phyloP scores from a whole-genome alignment of 2,797 vertebrate species.

The Pipistrellus pygmaeus region DNA sequence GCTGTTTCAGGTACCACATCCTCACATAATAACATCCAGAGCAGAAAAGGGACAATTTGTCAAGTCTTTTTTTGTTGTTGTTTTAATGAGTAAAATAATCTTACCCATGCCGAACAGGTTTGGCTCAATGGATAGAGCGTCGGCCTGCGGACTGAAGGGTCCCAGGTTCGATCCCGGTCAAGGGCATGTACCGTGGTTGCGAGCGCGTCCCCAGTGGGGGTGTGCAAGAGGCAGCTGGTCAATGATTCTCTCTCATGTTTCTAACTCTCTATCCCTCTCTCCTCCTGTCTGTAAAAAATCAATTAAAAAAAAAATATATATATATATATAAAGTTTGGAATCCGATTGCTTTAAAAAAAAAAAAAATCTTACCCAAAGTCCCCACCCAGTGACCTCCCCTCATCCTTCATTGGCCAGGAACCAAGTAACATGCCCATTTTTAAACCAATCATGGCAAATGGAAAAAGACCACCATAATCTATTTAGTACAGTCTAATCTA shows the following conservation, averaged over 20 bases:
- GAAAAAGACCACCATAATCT: not conserved
- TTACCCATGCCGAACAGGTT: not conserved
- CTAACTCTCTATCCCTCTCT: too few species aligned
- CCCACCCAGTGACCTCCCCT: not conserved
- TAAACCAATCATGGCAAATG: not conserved
- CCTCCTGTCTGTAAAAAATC: too few species aligned
- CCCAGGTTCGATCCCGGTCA: too few species aligned
- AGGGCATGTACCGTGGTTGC: too few species aligned
- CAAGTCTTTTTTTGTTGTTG: not conserved
- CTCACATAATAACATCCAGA: conserved; percentile 4
- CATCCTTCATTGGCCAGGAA: not conserved
- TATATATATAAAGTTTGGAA: too few species aligned
- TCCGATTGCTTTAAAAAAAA: not conserved
- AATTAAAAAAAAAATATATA: too few species aligned
- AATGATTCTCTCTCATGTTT: too few species aligned
- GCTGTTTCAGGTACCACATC: not conserved
- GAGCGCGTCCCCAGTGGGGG: too few species aligned
- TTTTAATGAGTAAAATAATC: conserved; percentile 48
- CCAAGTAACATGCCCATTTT: not conserved
- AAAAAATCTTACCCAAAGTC: not conserved
- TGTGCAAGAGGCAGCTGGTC: too few species aligned
- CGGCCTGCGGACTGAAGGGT: too few species aligned
- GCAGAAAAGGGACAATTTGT: not conserved
- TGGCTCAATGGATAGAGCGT: too few species aligned
- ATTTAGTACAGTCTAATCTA: not conserved